Percentiles rank a stretch among this genome's conserved stretches.
Conservation (phyloP, 2,888 invertebrate genomes). For the Globia sparganii region DNA sequence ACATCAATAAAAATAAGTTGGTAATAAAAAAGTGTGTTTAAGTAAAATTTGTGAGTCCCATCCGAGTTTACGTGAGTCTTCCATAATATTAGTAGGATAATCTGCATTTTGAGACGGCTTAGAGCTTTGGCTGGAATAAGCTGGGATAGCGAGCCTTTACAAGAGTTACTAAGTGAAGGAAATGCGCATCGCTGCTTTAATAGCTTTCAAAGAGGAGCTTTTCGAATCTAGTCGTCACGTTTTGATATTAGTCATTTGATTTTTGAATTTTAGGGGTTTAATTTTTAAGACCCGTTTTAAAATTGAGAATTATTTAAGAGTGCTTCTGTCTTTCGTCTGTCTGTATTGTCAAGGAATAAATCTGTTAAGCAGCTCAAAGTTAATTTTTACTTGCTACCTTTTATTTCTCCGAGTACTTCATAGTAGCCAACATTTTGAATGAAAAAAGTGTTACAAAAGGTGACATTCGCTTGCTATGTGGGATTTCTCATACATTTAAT, state of each 20-base stretch:
- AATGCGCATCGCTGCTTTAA: slow-evolving; percentile 61
- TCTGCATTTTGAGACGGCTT: slow-evolving; percentile 70
- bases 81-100: slow-evolving; percentile 71
- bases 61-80: slow-evolving; percentile 65
- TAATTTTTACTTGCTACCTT: no score
- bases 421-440: no score
- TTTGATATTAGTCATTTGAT: slow-evolving; percentile 30
- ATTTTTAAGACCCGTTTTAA: background rate
- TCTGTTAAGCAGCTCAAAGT: background rate
- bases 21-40: slow-evolving; percentile 56
- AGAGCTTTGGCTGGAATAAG: slow-evolving; percentile 68
- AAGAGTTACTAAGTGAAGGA: slow-evolving; percentile 66
- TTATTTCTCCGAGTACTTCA: no score
- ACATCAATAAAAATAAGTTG: slow-evolving; percentile 17
- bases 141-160: slow-evolving; percentile 61
- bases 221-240: slow-evolving; percentile 45
- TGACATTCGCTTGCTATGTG: no score
- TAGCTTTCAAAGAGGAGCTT: slow-evolving; percentile 58
- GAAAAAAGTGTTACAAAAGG: background rate
- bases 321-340: background rate
- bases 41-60: slow-evolving; percentile 56
- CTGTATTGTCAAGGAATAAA: no score
- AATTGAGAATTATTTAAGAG: background rate
- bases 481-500: no score
- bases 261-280: background rate